Conservation (phyloP, 2,797 vertebrate genomes). For the Anabas testudineus region DNA sequence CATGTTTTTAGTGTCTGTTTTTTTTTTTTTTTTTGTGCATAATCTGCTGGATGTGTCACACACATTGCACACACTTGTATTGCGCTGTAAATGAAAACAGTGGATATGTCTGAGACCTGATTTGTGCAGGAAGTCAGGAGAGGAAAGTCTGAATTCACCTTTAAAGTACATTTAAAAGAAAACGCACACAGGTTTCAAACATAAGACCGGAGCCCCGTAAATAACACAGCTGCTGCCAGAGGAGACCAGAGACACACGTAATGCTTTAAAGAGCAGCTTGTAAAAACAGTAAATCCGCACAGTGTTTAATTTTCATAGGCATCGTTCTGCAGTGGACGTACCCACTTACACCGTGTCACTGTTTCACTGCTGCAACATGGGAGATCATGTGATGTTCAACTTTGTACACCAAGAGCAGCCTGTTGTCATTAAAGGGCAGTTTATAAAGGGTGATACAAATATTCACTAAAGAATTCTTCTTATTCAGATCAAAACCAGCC, state of each 20-base stretch:
- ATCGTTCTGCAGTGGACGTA: too few species aligned
- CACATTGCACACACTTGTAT: slow-evolving; percentile 5
- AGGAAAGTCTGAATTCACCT: slow-evolving; percentile 16
- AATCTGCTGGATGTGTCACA: slow-evolving; percentile 41
- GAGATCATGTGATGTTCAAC: too few species aligned
- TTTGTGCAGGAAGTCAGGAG: background rate
- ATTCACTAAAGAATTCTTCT: slow-evolving; percentile 42
- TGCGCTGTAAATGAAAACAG: slow-evolving; percentile 1
- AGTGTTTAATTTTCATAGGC: slow-evolving; percentile 20
- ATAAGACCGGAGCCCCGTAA: slow-evolving; percentile 37
- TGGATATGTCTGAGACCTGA: background rate
- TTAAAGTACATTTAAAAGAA: slow-evolving; percentile 35
- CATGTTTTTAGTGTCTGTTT: slow-evolving; percentile 22
- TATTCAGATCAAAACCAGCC: too few species aligned
- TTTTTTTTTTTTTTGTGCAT: slow-evolving; percentile 20
- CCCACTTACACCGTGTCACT: background rate
- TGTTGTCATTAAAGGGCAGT: slow-evolving; percentile 65
- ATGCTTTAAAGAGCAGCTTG: slow-evolving; percentile 10
- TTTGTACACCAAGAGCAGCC: too few species aligned
- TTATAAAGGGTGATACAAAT: slow-evolving; percentile 38
- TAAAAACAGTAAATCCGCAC: slow-evolving; percentile 16
- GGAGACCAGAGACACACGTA: background rate
- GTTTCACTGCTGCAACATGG: slow-evolving; percentile 35
- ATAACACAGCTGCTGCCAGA: slow-evolving; percentile 10
- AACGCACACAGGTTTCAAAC: slow-evolving; percentile 40